Conservation (phyloP, 1,140 invertebrate species). For the Drosophila pruinosa region DNA sequence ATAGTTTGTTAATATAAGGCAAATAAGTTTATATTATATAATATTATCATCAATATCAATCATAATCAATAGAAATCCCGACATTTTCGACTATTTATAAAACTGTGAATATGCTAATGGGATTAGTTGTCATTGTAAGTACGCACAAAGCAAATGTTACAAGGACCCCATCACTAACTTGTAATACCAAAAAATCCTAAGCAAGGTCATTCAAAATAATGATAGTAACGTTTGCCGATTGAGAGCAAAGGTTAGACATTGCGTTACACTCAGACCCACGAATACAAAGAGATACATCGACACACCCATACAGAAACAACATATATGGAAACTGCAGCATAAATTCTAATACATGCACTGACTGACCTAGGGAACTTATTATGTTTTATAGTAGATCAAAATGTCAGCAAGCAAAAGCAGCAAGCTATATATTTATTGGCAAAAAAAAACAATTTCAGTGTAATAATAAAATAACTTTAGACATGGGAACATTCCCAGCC, state of each 20-base stretch:
- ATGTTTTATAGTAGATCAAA: slow-evolving; percentile 54
- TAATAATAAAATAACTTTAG: slow-evolving; percentile 39
- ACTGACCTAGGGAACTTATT: slow-evolving; percentile 9
- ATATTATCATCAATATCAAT: too few relatives aligned
- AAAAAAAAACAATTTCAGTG: slow-evolving; percentile 68
- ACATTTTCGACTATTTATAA: background rate
- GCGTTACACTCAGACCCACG: slow-evolving; percentile 30
- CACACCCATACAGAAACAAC: slow-evolving; percentile 2
- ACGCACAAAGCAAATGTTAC: slow-evolving; percentile 37
- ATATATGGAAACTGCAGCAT: slow-evolving; percentile 37
- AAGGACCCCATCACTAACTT: too few relatives aligned
- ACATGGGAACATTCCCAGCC: slow-evolving; percentile 13
- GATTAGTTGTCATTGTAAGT: slow-evolving; percentile 4
- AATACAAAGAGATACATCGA: background rate
- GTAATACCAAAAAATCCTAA: too few relatives aligned
- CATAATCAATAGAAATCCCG: too few relatives aligned
- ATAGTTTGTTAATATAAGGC: too few relatives aligned
- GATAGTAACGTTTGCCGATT: slow-evolving; percentile 31
- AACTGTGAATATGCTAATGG: background rate
- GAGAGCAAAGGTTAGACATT: slow-evolving; percentile 2
- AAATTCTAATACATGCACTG: slow-evolving; percentile 64
- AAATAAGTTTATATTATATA: too few relatives aligned
- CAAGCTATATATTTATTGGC: slow-evolving; percentile 33
- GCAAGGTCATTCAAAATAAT: slow-evolving; percentile 58
- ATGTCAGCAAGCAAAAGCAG: slow-evolving; percentile 68